These are phyloP conservation scores for Penaeus japonicus DNA, from an alignment of 1,140 invertebrate genomes.

Conservation along the genomic window DNA sequence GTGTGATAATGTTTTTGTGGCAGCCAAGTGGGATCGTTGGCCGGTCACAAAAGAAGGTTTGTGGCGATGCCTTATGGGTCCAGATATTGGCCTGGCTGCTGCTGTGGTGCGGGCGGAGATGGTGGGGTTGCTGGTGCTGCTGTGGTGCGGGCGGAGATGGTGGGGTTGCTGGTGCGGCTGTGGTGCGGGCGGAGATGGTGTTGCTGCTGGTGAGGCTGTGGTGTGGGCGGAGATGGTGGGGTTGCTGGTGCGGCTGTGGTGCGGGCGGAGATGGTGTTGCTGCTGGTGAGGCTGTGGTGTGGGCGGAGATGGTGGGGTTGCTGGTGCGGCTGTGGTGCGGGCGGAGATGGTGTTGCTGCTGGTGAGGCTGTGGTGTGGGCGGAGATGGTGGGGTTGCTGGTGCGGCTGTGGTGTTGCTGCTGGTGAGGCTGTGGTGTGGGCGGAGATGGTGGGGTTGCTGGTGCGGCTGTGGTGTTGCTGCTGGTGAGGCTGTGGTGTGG, in stretches of 20 bases:
- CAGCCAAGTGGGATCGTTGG: constrained; percentile 49
- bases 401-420: constrained; percentile 9
- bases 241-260: neutral
- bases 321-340: no score
- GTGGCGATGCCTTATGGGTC: constrained; percentile 49
- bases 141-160: neutral
- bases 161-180: neutral
- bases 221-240: no score
- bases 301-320: no score
- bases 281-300: neutral
- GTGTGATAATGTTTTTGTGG: constrained; percentile 56
- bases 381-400: no score
- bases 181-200: neutral
- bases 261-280: neutral
- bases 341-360: no score
- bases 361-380: no score
- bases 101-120: neutral
- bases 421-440: no score
- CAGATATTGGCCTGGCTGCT: constrained; percentile 37
- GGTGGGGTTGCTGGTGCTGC: neutral
- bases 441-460: no score
- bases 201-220: neutral
- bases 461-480: no score
- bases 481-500: neutral
- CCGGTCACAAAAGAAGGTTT: constrained; percentile 43